Evolutionary conservation across 1,140 invertebrate genomes (phyloP).

Genomic region (Macrocentrus cingulum): DNA sequence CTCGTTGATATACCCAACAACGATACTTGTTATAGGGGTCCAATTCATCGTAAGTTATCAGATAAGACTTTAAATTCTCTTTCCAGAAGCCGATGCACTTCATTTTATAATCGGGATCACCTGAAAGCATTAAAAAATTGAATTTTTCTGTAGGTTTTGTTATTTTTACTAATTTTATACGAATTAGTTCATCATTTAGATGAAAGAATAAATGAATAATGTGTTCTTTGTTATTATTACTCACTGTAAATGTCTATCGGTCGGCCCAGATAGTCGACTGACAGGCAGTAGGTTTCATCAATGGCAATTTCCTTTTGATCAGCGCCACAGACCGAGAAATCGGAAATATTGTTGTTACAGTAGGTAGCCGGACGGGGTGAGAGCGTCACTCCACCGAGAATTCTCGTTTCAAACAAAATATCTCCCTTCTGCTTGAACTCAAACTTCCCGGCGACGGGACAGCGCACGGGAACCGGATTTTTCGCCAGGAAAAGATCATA

Average conservation of each 20-base stretch:
- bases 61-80: constrained; percentile 95
- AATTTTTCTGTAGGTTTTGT: not conserved
- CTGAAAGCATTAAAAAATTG: constrained; percentile 46
- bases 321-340: constrained; percentile 90
- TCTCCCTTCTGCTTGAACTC: constrained; percentile 89
- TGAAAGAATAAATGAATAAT: not conserved
- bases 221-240: constrained; percentile 26
- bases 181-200: not conserved
- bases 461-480: constrained; percentile 89
- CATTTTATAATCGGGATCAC: constrained; percentile 94
- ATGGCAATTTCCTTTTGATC: constrained; percentile 92
- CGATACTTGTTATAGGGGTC: constrained; percentile 95
- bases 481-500: constrained; percentile 85
- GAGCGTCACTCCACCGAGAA: constrained; percentile 90
- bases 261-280: constrained; percentile 91
- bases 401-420: constrained; percentile 86
- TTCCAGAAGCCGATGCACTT: constrained; percentile 98
- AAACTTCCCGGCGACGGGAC: constrained; percentile 95
- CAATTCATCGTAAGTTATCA: constrained; percentile 94
- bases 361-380: constrained; percentile 90
- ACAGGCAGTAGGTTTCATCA: constrained; percentile 93
- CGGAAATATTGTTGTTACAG: constrained; percentile 91
- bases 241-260: constrained; percentile 91
- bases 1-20: constrained; percentile 97
- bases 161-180: constrained; percentile 4